Percentiles rank a stretch among this genome's conserved stretches.
Conservation (phyloP, 2,113 vertebrate species). For the Dasyornis broadbenti region DNA sequence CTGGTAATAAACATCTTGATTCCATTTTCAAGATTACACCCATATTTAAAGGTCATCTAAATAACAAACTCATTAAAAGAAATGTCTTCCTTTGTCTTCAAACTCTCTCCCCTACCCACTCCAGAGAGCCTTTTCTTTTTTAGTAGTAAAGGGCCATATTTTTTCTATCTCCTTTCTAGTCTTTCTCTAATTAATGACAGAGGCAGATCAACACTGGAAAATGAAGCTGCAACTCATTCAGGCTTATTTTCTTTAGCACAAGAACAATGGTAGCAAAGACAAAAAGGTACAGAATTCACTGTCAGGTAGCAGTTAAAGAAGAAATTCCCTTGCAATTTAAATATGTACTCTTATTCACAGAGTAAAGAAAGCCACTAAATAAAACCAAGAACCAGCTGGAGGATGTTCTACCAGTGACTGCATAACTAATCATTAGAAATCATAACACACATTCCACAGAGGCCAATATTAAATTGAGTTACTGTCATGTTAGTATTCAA, state of each 20-base stretch:
- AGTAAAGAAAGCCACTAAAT: not conserved
- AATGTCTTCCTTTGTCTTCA: not conserved
- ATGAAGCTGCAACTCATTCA: not conserved
- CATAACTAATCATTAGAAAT: constrained; percentile 26
- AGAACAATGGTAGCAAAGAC: not conserved
- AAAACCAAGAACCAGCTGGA: not conserved
- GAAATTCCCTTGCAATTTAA: not conserved
- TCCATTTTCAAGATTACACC: not conserved
- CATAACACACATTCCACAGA: constrained; percentile 21
- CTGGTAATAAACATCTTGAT: not conserved
- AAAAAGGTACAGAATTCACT: not conserved
- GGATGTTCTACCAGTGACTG: not conserved
- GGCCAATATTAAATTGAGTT: constrained; percentile 17
- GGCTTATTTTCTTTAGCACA: not conserved
- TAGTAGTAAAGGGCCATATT: not conserved
- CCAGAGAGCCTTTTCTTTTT: not conserved
- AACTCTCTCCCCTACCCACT: not conserved
- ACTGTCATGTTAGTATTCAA: not conserved
- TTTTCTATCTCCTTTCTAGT: not conserved
- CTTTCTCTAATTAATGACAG: not conserved
- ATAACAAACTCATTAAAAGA: not conserved
- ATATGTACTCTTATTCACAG: not conserved
- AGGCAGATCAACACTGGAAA: not conserved
- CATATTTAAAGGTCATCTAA: not conserved
- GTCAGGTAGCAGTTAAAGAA: not conserved